A percentile compares a stretch with the other conserved stretches of the same genome.
Evolutionary conservation across 2,797 vertebrate species (phyloP).

Genomic region (Tapera naevia): DNA sequence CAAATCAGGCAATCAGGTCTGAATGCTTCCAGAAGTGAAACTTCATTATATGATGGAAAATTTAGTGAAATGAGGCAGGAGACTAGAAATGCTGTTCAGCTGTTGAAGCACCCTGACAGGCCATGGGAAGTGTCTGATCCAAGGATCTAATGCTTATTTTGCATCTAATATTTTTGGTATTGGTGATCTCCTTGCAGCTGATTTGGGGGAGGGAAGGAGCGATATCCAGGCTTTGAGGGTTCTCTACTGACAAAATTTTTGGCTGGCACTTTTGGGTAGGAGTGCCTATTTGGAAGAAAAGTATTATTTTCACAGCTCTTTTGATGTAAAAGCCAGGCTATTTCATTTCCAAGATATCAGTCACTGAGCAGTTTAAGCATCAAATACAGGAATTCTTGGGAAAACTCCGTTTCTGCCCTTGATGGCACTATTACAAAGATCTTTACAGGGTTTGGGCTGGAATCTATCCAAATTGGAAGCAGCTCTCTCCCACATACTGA

Average conservation of each 20-base stretch:
- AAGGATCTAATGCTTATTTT: background rate
- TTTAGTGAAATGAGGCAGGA: background rate
- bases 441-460: background rate
- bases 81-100: background rate
- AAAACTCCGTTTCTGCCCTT: background rate
- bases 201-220: background rate
- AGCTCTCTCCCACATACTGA: accelerated
- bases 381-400: background rate
- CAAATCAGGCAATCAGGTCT: background rate
- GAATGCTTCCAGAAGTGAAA: background rate
- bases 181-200: background rate
- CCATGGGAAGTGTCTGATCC: background rate
- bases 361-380: background rate
- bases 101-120: background rate
- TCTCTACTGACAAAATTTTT: background rate
- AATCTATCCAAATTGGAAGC: background rate
- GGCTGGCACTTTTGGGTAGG: background rate
- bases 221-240: background rate
- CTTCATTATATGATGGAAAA: background rate
- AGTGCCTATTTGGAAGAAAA: background rate
- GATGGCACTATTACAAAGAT: background rate
- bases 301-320: background rate
- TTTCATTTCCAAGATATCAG: background rate
- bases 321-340: background rate
- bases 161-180: background rate